Percentiles rank a stretch among this genome's conserved stretches.
Conservation (phyloP, 2,797 vertebrate genomes). For the Ctenochaetus hawaiiensis region DNA sequence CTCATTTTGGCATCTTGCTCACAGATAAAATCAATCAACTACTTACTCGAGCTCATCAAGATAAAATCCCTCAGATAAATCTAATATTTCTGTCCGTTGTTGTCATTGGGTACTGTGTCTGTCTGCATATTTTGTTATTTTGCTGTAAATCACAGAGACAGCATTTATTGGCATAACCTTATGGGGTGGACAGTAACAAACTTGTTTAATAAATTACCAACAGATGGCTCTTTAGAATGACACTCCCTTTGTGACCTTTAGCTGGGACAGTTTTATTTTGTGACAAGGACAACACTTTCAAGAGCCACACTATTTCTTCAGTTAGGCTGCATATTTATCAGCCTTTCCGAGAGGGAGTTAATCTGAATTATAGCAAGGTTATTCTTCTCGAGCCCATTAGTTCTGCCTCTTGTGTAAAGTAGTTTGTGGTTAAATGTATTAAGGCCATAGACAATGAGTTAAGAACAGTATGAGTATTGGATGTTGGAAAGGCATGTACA, state of each 20-base stretch:
- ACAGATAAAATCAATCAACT: slow-evolving; percentile 28
- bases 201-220: slow-evolving; percentile 74
- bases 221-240: slow-evolving; percentile 79
- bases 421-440: slow-evolving; percentile 40
- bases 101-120: slow-evolving; percentile 38
- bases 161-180: slow-evolving; percentile 72
- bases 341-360: slow-evolving; percentile 49
- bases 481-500: slow-evolving; percentile 12
- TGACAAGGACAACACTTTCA: slow-evolving; percentile 75
- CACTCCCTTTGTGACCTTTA: slow-evolving; percentile 73
- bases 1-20: slow-evolving; percentile 15
- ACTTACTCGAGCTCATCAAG: slow-evolving; percentile 26
- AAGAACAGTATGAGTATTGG: slow-evolving; percentile 15
- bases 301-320: slow-evolving; percentile 50
- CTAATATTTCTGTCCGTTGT: slow-evolving; percentile 26
- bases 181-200: slow-evolving; percentile 54
- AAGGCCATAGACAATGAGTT: slow-evolving; percentile 35
- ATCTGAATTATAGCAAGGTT: slow-evolving; percentile 69
- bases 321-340: slow-evolving; percentile 67
- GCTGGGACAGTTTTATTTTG: slow-evolving; percentile 60
- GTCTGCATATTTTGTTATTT: slow-evolving; percentile 49
- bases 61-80: slow-evolving; percentile 38
- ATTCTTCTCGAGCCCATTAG: slow-evolving; percentile 44
- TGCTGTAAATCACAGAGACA: slow-evolving; percentile 64
- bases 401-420: slow-evolving; percentile 40